Percentiles rank a stretch among this genome's conserved stretches.
Evolutionary conservation across 2,888 invertebrate species (phyloP).

Genomic region (Lepidocyrtoides sp.): DNA sequence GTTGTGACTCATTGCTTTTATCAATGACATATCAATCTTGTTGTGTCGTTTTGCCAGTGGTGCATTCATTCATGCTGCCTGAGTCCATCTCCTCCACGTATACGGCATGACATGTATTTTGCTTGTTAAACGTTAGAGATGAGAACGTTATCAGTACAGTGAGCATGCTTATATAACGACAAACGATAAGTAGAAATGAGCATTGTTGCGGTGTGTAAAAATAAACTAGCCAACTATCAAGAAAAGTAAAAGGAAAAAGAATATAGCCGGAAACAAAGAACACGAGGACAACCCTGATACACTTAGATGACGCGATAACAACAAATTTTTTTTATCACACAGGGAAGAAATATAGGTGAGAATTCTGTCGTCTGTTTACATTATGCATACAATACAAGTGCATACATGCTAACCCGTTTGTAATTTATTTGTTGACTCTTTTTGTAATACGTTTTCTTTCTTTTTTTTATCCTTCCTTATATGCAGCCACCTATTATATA

Average conservation of each 20-base stretch:
- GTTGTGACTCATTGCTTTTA: constrained; percentile 32
- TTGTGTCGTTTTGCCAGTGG: constrained; percentile 50
- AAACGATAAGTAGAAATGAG: neutral
- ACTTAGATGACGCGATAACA: constrained; percentile 76
- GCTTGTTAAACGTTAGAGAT: constrained; percentile 43
- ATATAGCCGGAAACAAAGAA: constrained; percentile 78
- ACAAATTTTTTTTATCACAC: constrained; percentile 70
- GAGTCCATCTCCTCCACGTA: neutral
- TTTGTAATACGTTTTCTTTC: neutral
- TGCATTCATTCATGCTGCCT: too few species aligned
- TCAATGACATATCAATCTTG: constrained; percentile 61
- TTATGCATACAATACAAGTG: neutral
- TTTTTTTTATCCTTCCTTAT: constrained; percentile 51
- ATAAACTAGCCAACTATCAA: neutral
- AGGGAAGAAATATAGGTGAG: constrained; percentile 74
- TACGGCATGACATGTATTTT: neutral
- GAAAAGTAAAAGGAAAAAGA: constrained; percentile 72
- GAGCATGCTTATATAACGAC: constrained; percentile 6
- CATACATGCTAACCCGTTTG: neutral
- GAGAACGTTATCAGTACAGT: constrained; percentile 31
- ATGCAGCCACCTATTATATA: constrained; percentile 6
- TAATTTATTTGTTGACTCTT: neutral
- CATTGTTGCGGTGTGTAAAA: neutral
- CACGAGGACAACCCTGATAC: constrained; percentile 80
- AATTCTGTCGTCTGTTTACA: neutral